Evolutionary conservation across 2,888 invertebrate species (phyloP).

Genomic region (Mechanitis messenoides): DNA sequence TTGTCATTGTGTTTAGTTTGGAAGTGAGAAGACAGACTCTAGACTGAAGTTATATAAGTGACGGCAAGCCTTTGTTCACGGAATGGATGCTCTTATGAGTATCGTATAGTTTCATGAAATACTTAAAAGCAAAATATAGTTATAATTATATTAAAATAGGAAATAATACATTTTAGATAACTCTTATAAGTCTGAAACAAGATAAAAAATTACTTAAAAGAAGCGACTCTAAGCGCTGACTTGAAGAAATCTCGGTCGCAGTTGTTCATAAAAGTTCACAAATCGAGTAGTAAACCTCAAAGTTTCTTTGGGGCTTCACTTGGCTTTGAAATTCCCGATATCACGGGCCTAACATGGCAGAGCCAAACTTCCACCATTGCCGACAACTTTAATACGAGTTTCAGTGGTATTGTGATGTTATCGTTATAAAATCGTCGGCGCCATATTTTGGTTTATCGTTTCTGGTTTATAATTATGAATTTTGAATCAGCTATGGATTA

Average conservation of each 20-base stretch:
- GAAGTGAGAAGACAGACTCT: too few relatives aligned
- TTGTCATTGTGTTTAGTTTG: too few relatives aligned
- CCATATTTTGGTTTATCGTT: constrained; percentile 8
- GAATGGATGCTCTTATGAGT: too few relatives aligned
- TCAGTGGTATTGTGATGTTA: constrained; percentile 40
- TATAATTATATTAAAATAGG: too few relatives aligned
- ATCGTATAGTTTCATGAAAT: too few relatives aligned
- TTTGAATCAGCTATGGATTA: too few relatives aligned
- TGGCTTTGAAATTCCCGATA: constrained; percentile 26
- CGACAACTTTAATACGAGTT: constrained; percentile 57
- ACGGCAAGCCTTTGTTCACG: too few relatives aligned
- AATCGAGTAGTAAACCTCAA: constrained; percentile 31
- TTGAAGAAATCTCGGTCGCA: constrained; percentile 5
- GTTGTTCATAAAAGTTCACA: constrained; percentile 31
- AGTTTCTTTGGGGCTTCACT: constrained; percentile 26
- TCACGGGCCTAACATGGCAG: constrained; percentile 38
- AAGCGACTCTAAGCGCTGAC: background rate
- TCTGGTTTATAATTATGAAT: background rate
- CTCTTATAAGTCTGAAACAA: background rate
- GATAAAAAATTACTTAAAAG: constrained; percentile 1
- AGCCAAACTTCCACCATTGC: constrained; percentile 50
- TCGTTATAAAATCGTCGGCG: constrained; percentile 41
- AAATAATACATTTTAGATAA: too few relatives aligned
- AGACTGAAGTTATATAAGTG: too few relatives aligned
- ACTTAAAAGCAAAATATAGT: too few relatives aligned